A percentile compares a stretch with the other conserved stretches of the same genome.
Evolutionary conservation across 53 echinoderm and acorn worm species (phyloP).

Genomic region (Mesocentrotus franciscanus): DNA sequence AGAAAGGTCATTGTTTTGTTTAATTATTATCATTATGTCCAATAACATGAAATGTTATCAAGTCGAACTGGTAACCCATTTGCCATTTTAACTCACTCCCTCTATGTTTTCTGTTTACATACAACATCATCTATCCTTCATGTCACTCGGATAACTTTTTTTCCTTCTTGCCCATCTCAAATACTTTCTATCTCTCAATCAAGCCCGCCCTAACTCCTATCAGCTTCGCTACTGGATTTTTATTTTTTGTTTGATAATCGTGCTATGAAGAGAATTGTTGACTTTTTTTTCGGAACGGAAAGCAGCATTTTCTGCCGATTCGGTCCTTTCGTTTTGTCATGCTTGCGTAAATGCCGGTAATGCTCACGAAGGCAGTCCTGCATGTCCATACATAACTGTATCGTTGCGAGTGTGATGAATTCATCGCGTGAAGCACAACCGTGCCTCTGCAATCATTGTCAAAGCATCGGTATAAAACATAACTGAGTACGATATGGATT

Average conservation of each 20-base stretch:
- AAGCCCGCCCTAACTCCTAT: background rate
- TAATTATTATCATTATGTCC: too few relatives aligned
- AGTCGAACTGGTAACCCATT: too few relatives aligned
- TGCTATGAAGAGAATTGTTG: constrained; percentile 12
- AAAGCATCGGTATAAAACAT: constrained; percentile 16
- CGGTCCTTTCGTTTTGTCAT: constrained; percentile 16
- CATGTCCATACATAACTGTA: constrained; percentile 62
- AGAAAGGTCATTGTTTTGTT: too few relatives aligned
- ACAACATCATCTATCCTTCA: background rate
- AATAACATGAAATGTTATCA: too few relatives aligned
- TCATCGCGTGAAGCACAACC: background rate
- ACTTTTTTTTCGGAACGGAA: background rate
- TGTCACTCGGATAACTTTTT: background rate
- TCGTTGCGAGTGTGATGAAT: constrained; percentile 1
- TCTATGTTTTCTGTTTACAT: background rate
- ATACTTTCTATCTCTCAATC: background rate
- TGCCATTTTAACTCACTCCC: too few relatives aligned
- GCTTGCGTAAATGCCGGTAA: constrained; percentile 45
- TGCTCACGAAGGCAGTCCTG: constrained; percentile 40
- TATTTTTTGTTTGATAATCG: background rate
- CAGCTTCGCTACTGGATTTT: background rate
- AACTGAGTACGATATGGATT: constrained; percentile 55
- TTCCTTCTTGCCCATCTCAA: background rate
- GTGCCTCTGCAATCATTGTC: constrained; percentile 24
- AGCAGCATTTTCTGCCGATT: constrained; percentile 6